Percentiles rank a stretch among this genome's conserved stretches.
Conservation (phyloP, 2,113 vertebrate genomes). For the Coracopsis vasa region DNA sequence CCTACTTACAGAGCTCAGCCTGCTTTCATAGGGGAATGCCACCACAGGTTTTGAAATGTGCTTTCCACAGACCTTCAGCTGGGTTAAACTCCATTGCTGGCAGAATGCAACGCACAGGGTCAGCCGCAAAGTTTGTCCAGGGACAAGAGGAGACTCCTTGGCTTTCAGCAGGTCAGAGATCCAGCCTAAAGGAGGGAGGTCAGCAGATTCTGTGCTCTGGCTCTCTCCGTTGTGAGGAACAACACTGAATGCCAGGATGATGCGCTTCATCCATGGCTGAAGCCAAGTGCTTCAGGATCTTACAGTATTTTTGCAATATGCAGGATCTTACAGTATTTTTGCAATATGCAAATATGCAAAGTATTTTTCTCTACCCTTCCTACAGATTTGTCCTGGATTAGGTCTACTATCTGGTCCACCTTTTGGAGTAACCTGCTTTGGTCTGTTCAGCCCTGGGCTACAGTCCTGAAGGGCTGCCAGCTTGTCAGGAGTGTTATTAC, state of each 20-base stretch:
- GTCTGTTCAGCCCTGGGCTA: neutral
- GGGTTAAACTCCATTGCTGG: neutral
- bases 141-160: neutral
- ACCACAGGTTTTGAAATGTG: neutral
- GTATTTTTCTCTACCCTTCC: neutral
- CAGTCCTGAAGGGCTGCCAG: neutral
- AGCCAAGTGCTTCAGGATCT: neutral
- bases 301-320: no score
- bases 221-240: neutral
- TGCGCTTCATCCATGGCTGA: neutral
- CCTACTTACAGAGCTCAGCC: neutral
- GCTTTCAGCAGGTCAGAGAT: neutral
- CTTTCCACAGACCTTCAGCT: neutral
- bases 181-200: neutral
- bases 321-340: neutral
- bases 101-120: neutral
- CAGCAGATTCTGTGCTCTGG: neutral
- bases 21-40: neutral
- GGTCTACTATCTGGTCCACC: neutral
- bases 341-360: no score
- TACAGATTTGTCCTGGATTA: neutral
- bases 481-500: neutral
- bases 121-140: neutral
- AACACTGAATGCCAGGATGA: neutral
- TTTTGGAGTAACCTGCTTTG: neutral